Conservation (phyloP, 2,888 invertebrate species). For the Cistogaster globosa region DNA sequence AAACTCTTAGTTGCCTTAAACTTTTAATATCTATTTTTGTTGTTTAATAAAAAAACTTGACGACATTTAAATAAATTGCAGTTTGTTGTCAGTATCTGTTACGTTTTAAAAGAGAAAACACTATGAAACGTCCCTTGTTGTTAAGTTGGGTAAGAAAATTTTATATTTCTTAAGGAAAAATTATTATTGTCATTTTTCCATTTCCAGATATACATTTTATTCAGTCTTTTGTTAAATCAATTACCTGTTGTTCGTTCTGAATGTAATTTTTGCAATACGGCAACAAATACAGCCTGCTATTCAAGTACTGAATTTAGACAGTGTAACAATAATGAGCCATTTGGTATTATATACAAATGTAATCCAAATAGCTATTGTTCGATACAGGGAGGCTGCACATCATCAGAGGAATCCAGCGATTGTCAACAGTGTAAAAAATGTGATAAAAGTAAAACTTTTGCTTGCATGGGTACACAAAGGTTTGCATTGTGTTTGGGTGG, state of each 20-base stretch:
- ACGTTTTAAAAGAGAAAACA: background rate
- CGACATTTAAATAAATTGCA: background rate
- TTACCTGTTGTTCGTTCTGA: slow-evolving; percentile 27
- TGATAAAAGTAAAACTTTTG: slow-evolving; percentile 64
- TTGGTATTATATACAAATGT: slow-evolving; percentile 66
- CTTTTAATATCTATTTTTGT: background rate
- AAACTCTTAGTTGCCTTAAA: background rate
- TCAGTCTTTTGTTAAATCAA: background rate
- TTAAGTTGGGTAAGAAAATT: slow-evolving; percentile 35
- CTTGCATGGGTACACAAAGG: slow-evolving; percentile 71
- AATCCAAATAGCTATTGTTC: slow-evolving; percentile 70
- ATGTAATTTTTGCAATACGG: slow-evolving; percentile 72
- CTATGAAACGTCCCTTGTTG: slow-evolving; percentile 1
- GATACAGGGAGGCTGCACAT: slow-evolving; percentile 35
- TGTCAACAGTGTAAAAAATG: slow-evolving; percentile 70
- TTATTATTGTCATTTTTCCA: background rate
- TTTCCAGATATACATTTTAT: slow-evolving; percentile 2
- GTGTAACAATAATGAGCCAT: slow-evolving; percentile 62
- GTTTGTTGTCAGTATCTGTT: slow-evolving; percentile 5
- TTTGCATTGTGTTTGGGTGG: slow-evolving; percentile 74
- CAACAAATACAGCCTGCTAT: slow-evolving; percentile 63
- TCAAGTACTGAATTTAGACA: slow-evolving; percentile 62
- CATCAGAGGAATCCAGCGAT: background rate
- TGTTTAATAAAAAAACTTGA: slow-evolving; percentile 23
- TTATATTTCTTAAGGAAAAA: too few species aligned